Conservation (phyloP, 2,888 invertebrate genomes). For the Sphaerophoria rueppellii region DNA sequence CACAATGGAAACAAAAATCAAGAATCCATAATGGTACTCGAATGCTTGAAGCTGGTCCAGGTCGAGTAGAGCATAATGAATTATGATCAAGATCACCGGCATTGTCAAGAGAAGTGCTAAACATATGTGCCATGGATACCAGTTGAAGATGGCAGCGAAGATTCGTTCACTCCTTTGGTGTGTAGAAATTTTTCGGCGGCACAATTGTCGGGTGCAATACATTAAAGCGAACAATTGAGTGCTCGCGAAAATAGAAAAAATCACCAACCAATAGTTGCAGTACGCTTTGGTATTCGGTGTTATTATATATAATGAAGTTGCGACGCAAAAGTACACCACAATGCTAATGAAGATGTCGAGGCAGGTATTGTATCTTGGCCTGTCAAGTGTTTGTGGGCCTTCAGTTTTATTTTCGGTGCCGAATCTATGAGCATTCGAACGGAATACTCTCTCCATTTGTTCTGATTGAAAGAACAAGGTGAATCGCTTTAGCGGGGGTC, state of each 20-base stretch:
- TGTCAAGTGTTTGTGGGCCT: constrained; percentile 91
- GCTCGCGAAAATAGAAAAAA: constrained; percentile 86
- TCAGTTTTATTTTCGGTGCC: constrained; percentile 86
- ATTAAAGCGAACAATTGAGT: constrained; percentile 87
- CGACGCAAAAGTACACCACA: constrained; percentile 88
- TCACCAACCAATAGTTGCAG: constrained; percentile 84
- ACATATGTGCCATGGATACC: constrained; percentile 94
- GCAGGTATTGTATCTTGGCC: constrained; percentile 94
- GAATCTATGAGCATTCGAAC: constrained; percentile 91
- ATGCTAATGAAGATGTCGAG: constrained; percentile 93
- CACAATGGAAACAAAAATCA: constrained; percentile 92
- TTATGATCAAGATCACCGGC: constrained; percentile 89
- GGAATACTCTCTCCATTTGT: constrained; percentile 91
- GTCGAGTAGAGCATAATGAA: constrained; percentile 88
- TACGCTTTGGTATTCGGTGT: constrained; percentile 83
- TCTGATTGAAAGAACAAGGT: constrained; percentile 92
- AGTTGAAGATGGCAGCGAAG: constrained; percentile 87
- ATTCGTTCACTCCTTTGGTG: constrained; percentile 80
- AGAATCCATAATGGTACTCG: constrained; percentile 88
- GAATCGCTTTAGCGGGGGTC: constrained; percentile 91
- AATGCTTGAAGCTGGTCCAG: constrained; percentile 82
- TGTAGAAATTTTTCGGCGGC: constrained; percentile 79
- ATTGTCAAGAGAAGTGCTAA: constrained; percentile 88
- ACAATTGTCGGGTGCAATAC: constrained; percentile 86
- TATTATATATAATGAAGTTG: constrained; percentile 86